Percentiles rank a stretch among this genome's conserved stretches.
Conservation (phyloP, 1,140 invertebrate genomes). For the Anadara kagoshimensis region DNA sequence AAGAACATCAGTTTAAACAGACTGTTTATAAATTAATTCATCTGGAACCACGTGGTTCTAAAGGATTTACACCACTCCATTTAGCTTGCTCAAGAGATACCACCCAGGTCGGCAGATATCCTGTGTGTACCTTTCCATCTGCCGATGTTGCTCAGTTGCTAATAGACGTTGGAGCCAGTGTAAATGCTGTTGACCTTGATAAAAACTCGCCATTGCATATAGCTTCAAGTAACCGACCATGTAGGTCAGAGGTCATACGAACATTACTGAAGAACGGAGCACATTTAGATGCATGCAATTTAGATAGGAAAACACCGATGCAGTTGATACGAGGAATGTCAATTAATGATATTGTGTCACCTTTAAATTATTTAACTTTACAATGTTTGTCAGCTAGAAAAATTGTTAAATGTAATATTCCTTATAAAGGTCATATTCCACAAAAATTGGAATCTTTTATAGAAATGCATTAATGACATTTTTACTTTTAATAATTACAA, state of each 20-base stretch:
- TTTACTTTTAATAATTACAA: background rate
- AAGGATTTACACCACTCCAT: slow-evolving; percentile 89
- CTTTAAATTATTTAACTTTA: slow-evolving; percentile 81
- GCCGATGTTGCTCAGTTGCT: slow-evolving; percentile 84
- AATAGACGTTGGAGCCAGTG: slow-evolving; percentile 87
- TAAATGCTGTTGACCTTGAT: slow-evolving; percentile 81
- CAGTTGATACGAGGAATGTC: slow-evolving; percentile 81
- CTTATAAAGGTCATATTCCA: slow-evolving; percentile 83
- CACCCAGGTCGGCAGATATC: slow-evolving; percentile 79
- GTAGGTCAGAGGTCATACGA: slow-evolving; percentile 79
- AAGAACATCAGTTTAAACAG: slow-evolving; percentile 76
- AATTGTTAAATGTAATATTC: slow-evolving; percentile 81
- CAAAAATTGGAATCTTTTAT: slow-evolving; percentile 84
- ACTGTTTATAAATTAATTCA: slow-evolving; percentile 82
- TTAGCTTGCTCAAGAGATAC: slow-evolving; percentile 82
- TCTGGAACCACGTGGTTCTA: slow-evolving; percentile 81
- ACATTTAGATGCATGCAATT: slow-evolving; percentile 91
- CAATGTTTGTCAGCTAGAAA: slow-evolving; percentile 88
- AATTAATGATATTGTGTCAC: slow-evolving; percentile 82
- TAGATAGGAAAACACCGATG: slow-evolving; percentile 82
- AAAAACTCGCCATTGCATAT: slow-evolving; percentile 89
- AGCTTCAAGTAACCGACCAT: slow-evolving; percentile 78
- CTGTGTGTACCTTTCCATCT: slow-evolving; percentile 85
- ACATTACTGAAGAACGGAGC: slow-evolving; percentile 85
- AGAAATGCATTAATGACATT: slow-evolving; percentile 79